Percentiles rank a stretch among this genome's conserved stretches.
phyloP scores from a whole-genome alignment of 2,113 vertebrate genomes.

The Thermophis baileyi region DNA sequence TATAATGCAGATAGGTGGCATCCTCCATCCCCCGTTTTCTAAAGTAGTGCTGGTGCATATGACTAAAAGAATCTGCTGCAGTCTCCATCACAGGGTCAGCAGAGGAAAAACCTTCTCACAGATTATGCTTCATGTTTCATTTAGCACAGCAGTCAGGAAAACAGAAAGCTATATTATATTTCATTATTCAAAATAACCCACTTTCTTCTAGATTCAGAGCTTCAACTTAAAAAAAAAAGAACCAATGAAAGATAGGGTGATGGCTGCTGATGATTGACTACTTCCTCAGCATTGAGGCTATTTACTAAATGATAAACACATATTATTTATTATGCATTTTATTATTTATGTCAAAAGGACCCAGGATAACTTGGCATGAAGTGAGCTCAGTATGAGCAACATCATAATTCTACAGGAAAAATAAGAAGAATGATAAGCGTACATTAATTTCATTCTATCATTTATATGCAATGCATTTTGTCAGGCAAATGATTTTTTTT shows the following conservation, averaged over 20 bases:
- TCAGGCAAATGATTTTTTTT: conserved; percentile 24
- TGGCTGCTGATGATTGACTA: background rate
- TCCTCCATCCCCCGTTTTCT: background rate
- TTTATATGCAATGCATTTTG: conserved; percentile 17
- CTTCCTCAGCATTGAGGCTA: background rate
- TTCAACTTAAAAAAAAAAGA: background rate
- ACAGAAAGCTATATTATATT: background rate
- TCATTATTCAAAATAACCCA: background rate
- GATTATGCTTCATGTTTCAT: background rate
- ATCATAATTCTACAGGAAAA: background rate
- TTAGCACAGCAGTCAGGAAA: background rate
- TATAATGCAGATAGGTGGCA: background rate
- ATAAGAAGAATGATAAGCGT: conserved; percentile 2
- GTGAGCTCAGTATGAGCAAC: conserved; percentile 14
- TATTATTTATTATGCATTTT: conserved; percentile 10
- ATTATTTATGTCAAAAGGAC: conserved; percentile 1
- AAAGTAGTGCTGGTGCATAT: background rate
- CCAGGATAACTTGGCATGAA: background rate
- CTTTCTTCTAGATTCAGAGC: background rate
- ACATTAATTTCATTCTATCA: conserved; percentile 27
- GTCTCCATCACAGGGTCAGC: background rate
- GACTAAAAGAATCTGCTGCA: no score
- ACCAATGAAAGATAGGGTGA: background rate
- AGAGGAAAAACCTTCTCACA: background rate
- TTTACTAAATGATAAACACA: background rate